Percentiles rank a stretch among this genome's conserved stretches.
Conservation (phyloP, 2,797 vertebrate genomes). For the Xenops minutus region DNA sequence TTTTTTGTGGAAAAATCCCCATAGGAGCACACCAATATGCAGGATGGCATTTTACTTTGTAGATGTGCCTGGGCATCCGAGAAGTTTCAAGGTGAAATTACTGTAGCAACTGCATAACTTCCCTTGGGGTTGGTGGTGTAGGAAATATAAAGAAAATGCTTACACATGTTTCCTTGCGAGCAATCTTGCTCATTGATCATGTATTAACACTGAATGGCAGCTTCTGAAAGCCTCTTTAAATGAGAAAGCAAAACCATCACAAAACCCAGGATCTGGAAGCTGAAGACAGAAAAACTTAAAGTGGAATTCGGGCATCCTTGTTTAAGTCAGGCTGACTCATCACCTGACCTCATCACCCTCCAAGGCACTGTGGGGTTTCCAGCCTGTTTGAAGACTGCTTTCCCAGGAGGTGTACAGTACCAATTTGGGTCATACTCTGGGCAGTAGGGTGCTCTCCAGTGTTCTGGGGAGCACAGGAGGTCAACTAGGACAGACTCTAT, state of each 20-base stretch:
- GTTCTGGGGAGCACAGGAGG: neutral
- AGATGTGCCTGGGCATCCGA: neutral
- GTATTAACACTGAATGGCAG: neutral
- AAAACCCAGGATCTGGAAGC: neutral
- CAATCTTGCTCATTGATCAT: neutral
- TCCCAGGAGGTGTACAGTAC: neutral
- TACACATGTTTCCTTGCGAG: neutral
- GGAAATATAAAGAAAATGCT: neutral
- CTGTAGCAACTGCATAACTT: neutral
- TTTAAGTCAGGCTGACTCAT: neutral
- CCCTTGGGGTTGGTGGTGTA: neutral
- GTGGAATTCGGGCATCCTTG: neutral
- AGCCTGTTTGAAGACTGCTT: neutral
- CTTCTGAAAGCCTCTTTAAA: neutral
- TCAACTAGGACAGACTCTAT: neutral
- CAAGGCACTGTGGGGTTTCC: neutral
- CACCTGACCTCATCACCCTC: neutral
- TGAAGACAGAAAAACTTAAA: neutral
- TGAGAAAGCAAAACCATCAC: neutral
- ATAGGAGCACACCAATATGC: neutral
- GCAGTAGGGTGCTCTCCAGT: neutral
- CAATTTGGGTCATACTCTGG: neutral
- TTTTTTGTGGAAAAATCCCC: constrained; percentile 10
- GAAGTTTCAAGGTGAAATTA: neutral
- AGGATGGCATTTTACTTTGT: neutral